phyloP scores from a whole-genome alignment of 2,113 vertebrate species.

The Nematolebias whitei region DNA sequence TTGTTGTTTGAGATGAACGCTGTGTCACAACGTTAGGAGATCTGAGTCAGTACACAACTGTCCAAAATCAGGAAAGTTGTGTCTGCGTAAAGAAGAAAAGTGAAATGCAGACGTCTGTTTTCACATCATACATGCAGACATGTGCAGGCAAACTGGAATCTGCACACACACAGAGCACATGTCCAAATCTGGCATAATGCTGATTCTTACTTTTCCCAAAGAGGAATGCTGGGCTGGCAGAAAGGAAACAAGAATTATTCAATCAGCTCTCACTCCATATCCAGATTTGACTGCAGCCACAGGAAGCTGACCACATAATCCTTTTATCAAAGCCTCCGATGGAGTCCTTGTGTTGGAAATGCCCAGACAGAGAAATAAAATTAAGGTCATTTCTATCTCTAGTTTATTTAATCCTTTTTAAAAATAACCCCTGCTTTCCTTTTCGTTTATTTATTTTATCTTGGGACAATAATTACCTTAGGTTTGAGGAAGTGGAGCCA shows the following conservation, averaged over 20 bases:
- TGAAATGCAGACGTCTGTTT: not conserved
- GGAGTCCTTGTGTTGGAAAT: constrained; percentile 78
- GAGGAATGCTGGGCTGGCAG: constrained; percentile 78
- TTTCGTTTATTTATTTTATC: constrained; percentile 73
- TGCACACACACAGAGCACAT: constrained; percentile 51
- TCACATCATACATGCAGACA: not conserved
- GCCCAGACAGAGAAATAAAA: constrained; percentile 76
- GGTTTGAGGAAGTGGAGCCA: constrained; percentile 46
- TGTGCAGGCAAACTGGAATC: constrained; percentile 14
- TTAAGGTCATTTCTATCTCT: constrained; percentile 79
- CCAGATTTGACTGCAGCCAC: constrained; percentile 77
- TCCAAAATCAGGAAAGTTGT: not conserved
- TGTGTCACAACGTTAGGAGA: not conserved
- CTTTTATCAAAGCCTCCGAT: constrained; percentile 81
- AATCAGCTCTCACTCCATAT: constrained; percentile 78
- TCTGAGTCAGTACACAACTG: not conserved
- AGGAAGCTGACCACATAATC: constrained; percentile 80
- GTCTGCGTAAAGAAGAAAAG: not conserved
- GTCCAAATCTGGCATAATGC: constrained; percentile 81
- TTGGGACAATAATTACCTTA: constrained; percentile 76
- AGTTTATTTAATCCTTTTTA: constrained; percentile 72
- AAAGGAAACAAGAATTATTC: constrained; percentile 85
- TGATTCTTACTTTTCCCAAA: constrained; percentile 78
- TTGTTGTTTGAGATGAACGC: not conserved
- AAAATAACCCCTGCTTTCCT: constrained; percentile 58